Conservation (phyloP, 2,113 vertebrate genomes). For the Tragelaphus strepsiceros region DNA sequence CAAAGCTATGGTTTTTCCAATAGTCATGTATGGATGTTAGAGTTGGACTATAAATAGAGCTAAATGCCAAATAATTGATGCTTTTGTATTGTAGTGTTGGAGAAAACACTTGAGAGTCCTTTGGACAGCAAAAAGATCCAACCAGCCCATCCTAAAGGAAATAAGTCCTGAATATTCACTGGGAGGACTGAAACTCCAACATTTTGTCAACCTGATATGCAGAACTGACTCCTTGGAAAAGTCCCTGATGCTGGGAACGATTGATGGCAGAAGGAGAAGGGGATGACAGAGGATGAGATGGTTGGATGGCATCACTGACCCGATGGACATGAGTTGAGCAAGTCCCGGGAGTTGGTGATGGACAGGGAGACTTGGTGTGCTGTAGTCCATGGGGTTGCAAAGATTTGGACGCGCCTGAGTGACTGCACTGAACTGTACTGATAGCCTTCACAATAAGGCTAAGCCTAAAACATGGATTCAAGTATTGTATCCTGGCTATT, state of each 20-base stretch:
- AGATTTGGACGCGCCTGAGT: background rate
- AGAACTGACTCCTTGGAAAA: background rate
- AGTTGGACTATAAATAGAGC: background rate
- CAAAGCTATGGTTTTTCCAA: background rate
- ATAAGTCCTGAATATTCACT: background rate
- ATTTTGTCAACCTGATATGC: background rate
- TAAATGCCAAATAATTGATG: background rate
- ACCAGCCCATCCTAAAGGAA: background rate
- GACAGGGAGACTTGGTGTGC: background rate
- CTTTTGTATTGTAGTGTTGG: background rate
- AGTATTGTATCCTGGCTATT: background rate
- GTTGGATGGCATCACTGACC: background rate
- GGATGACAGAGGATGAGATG: background rate
- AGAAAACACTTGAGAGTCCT: background rate
- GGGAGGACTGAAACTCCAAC: background rate
- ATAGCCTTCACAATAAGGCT: background rate
- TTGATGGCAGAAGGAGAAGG: background rate
- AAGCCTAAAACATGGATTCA: background rate
- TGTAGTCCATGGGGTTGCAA: background rate
- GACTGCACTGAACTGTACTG: background rate
- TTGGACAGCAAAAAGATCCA: background rate
- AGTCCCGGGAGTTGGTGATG: background rate
- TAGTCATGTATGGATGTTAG: background rate
- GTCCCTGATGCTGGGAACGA: background rate
- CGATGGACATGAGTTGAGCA: fast-evolving